Base-by-base conservation (phyloP, 2,888 invertebrate species). In the Amphiduros pacificus region DNA sequence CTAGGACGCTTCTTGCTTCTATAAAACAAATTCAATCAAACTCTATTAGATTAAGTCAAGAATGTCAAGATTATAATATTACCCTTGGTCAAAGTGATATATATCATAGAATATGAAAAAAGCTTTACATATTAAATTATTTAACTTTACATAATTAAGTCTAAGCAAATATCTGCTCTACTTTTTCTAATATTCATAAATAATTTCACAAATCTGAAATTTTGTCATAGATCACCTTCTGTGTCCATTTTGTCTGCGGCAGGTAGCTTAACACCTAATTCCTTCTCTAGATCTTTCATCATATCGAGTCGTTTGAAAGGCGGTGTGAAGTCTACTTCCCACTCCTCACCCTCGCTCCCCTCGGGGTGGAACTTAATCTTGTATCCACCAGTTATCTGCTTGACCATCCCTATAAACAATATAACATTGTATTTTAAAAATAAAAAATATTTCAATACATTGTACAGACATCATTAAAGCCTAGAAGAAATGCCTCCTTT, bases 241-340 rank as follows among this genome's bases (percentile, higher is more conserved):
- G 79, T 81, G 61, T 77, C 70, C 50, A 85, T 76, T 4, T 76
- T 73, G 17, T 77, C 73, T 14, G 85, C 77, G 26, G 74, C 66
- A 0, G 85, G 85, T 53, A 87, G 79, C 66, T 83, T 84, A 14
- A 80, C 81, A 1, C 79, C 81, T 11, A 97, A 85, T 55, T 86
- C 86, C 75, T 91, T 89, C 81, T 97, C 98, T 59, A 99, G 85
- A 1, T 92, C 91, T 31, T 91, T 88, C 68, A 97, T 89, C 95
- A 99, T 97, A 24, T 90, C 88, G 2, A 99, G 86, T 69, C 93
- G 86, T 72, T 89, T 92, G 85, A 99, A 99, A 1, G 99, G 99
- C 29, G 98, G 99, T 3, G 95, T 95, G 78, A 98, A 99, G 83
- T 99, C 98, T 62, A 98, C 89, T 74, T 90, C 89, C 55, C 91